A percentile compares a stretch with the other conserved stretches of the same genome.
These are phyloP conservation scores for Acrocephalus arundinaceus DNA, from an alignment of 2,113 vertebrate species.

Conservation along the genomic window DNA sequence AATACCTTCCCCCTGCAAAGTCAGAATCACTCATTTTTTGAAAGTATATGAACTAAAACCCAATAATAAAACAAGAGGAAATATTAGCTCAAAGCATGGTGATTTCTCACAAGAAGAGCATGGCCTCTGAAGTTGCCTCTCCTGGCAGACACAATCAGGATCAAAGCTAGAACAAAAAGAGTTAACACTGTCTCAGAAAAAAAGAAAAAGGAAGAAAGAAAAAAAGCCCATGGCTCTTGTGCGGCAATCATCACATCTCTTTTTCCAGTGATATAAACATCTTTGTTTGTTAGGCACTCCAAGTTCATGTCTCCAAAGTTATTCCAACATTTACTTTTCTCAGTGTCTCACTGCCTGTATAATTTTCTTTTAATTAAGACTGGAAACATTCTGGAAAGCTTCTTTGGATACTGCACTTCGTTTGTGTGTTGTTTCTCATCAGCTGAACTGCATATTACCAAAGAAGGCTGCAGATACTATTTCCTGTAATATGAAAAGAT, in stretches of 20 bases:
- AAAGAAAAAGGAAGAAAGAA: neutral
- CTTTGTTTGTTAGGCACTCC: slow-evolving; percentile 58
- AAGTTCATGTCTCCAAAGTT: slow-evolving; percentile 43
- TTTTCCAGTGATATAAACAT: slow-evolving; percentile 52
- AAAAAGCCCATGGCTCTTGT: slow-evolving; percentile 49
- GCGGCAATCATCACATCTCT: slow-evolving; percentile 52
- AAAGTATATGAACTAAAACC: slow-evolving; percentile 46
- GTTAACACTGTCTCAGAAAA: slow-evolving; percentile 6
- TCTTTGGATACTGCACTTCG: slow-evolving; percentile 39
- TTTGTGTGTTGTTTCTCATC: slow-evolving; percentile 44
- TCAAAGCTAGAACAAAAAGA: slow-evolving; percentile 52
- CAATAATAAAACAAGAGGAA: slow-evolving; percentile 11
- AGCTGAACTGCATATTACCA: slow-evolving; percentile 30
- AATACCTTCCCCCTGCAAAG: slow-evolving; percentile 45
- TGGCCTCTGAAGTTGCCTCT: neutral
- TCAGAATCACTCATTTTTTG: slow-evolving; percentile 34
- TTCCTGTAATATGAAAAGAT: slow-evolving; percentile 55
- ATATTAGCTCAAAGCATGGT: slow-evolving; percentile 49
- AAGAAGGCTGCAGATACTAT: slow-evolving; percentile 48
- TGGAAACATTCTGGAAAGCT: slow-evolving; percentile 63
- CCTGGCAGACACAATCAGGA: slow-evolving; percentile 15
- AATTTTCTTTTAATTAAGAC: slow-evolving; percentile 54
- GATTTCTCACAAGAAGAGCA: slow-evolving; percentile 52
- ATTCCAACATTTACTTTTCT: slow-evolving; percentile 56
- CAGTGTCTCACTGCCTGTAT: slow-evolving; percentile 55